Evolutionary conservation across 2,113 vertebrate genomes (phyloP), one percentile per base, ranked within the genome.

Genomic region (Lagopus muta): DNA sequence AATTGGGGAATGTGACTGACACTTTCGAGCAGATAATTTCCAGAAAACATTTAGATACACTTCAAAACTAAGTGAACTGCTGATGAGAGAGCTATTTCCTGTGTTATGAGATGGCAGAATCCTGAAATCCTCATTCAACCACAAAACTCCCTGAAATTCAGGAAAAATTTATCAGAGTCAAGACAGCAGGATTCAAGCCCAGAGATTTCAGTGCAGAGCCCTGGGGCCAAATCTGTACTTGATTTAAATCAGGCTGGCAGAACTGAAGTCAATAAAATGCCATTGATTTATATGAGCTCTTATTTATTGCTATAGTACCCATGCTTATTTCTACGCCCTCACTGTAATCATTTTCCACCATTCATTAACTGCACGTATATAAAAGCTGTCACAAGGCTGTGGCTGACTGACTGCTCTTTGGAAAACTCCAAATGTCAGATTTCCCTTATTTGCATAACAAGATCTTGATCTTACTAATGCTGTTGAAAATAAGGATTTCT

Each of bases 201-300:
- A 79, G 52, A 42, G 36, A 74, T 54, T 81, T 75, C 81, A 90
- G 72, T 82, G 54, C 60, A 50, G 75, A 66, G 48, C 91, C 62
- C 70, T 79, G 30, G 58, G 64, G 70, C 54, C 70, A 85, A 71
- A 87, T 96, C 90, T 40, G 17, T 73, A 45, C 19, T 90, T 67
- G 82, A 96, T 94, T 96, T 95, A 91, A 70, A 93, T 83, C 67
- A 92, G 60, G 25, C 60, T 64, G 82, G 45, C 36, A 91, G 69
- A 83, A 91, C 45, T 74, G 82, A 80, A 94, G 79, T 95, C 72
- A 82, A 83, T 88, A 93, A 93, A 94, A 94, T 50, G 50, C 38
- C 42, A 55, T 18, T 66, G 90, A 91, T 90, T 96, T 91, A 94
- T 91, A 76, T 42, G 40, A 88, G 72, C 45, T 86, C 52, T 70